phyloP scores from a whole-genome alignment of 2,797 vertebrate species.

The Chelmon rostratus region DNA sequence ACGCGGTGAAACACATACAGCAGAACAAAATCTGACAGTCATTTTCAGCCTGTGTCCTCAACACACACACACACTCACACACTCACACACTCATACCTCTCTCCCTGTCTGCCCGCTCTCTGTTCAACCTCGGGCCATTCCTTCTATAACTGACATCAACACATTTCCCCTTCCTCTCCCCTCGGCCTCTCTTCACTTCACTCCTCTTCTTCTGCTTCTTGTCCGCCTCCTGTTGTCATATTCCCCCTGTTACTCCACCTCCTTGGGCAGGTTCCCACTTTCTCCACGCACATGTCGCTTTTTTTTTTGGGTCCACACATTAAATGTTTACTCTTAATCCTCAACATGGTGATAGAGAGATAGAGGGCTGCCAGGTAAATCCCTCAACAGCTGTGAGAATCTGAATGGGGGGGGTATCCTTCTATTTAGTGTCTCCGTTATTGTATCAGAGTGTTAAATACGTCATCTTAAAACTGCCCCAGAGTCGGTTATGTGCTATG shows the following conservation, averaged over 20 bases:
- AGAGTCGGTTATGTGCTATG: not conserved
- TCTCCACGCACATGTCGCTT: not conserved
- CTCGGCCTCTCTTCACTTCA: constrained; percentile 19
- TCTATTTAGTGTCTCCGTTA: not conserved
- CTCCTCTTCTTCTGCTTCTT: constrained; percentile 10
- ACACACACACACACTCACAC: constrained; percentile 22
- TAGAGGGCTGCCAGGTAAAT: constrained; percentile 8
- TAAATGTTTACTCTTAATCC: constrained; percentile 24
- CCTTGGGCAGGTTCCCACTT: constrained; percentile 2
- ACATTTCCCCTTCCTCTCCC: constrained; percentile 33
- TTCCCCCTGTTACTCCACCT: constrained; percentile 11
- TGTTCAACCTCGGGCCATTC: constrained; percentile 46
- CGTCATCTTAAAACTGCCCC: constrained; percentile 15
- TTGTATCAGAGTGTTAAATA: not conserved
- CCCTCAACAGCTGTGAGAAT: constrained; percentile 21
- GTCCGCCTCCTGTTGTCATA: constrained; percentile 21
- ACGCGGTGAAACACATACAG: not conserved
- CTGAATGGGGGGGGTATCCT: constrained; percentile 4
- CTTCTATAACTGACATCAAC: constrained; percentile 40
- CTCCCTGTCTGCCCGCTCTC: constrained; percentile 25
- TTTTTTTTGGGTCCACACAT: constrained; percentile 10
- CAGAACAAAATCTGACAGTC: constrained; percentile 50
- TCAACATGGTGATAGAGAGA: not conserved
- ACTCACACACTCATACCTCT: constrained; percentile 4
- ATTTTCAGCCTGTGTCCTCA: constrained; percentile 43